These are phyloP conservation scores for Smittia sp. DNA, from an alignment of 2,888 invertebrate genomes.

Conservation along the genomic window DNA sequence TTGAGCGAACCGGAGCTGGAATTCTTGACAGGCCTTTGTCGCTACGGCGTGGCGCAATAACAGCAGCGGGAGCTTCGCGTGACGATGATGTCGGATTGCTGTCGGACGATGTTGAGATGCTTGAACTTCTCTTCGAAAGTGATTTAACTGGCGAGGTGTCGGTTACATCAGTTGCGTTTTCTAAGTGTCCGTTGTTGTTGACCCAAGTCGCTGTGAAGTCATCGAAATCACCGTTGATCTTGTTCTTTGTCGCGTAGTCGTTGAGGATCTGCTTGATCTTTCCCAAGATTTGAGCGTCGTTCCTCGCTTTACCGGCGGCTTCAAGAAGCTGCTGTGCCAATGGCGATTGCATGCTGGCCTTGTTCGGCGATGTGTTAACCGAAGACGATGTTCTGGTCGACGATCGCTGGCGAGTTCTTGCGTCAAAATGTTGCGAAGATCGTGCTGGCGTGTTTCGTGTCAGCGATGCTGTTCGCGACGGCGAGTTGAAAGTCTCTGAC, in stretches of 20 bases:
- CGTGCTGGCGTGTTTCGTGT: conserved; percentile 47
- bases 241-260: conserved; percentile 54
- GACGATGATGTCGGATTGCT: conserved; percentile 45
- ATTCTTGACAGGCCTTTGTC: conserved; percentile 52
- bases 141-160: conserved; percentile 26
- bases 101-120: conserved; percentile 50
- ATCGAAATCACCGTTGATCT: conserved; percentile 59
- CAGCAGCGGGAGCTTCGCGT: conserved; percentile 16
- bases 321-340: conserved; percentile 69
- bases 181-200: conserved; percentile 63
- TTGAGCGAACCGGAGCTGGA: conserved; percentile 50
- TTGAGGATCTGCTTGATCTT: conserved; percentile 71
- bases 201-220: conserved; percentile 72
- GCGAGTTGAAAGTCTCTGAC: conserved; percentile 62
- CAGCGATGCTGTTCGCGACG: conserved; percentile 45
- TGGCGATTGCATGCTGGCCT: conserved; percentile 60
- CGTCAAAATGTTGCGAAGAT: conserved; percentile 54
- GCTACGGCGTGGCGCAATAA: conserved; percentile 42
- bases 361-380: conserved; percentile 60
- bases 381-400: conserved; percentile 53
- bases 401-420: conserved; percentile 58
- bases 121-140: conserved; percentile 47
- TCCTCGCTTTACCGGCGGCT: conserved; percentile 67
- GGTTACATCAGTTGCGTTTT: conserved; percentile 23
- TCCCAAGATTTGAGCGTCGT: conserved; percentile 69